Percentiles rank a stretch among this genome's conserved stretches.
These are phyloP conservation scores for Bhutanitis thaidina DNA, from an alignment of 2,888 invertebrate species.

Conservation along the genomic window DNA sequence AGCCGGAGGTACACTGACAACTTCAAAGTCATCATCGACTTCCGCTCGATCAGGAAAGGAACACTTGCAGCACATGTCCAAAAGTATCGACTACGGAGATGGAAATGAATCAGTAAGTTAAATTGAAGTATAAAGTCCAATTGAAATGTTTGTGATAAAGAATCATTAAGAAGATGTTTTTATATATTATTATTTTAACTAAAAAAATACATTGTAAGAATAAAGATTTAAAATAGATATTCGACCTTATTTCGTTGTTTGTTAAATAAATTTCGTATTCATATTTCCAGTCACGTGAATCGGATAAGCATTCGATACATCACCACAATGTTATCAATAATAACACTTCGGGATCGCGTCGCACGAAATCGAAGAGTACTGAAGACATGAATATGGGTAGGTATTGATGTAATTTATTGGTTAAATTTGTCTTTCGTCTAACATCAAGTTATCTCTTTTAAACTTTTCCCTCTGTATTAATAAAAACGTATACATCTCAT, in stretches of 20 bases:
- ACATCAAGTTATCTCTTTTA: too few relatives aligned
- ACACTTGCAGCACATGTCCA: slow-evolving; percentile 77
- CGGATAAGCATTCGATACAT: slow-evolving; percentile 83
- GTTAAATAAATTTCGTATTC: not conserved
- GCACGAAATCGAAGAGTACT: slow-evolving; percentile 92
- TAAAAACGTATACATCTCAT: too few relatives aligned
- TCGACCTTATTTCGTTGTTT: too few relatives aligned
- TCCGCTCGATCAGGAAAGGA: slow-evolving; percentile 78
- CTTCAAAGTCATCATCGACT: slow-evolving; percentile 83
- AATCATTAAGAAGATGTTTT: too few relatives aligned
- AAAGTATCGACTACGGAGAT: slow-evolving; percentile 84
- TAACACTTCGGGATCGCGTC: slow-evolving; percentile 82
- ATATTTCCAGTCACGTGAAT: slow-evolving; percentile 80
- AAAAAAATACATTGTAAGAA: too few relatives aligned
- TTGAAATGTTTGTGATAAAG: too few relatives aligned
- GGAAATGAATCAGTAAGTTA: slow-evolving; percentile 79
- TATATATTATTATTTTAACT: too few relatives aligned
- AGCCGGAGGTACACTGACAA: slow-evolving; percentile 86
- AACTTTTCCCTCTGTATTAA: too few relatives aligned
- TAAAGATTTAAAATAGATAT: too few relatives aligned
- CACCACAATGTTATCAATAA: slow-evolving; percentile 87
- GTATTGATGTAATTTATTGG: slow-evolving; percentile 15
- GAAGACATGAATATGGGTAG: slow-evolving; percentile 89
- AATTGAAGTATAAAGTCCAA: too few relatives aligned
- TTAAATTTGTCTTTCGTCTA: too few relatives aligned